Evolutionary conservation across 2,888 invertebrate species (phyloP).

Genomic region (Criorhina ranunculi): DNA sequence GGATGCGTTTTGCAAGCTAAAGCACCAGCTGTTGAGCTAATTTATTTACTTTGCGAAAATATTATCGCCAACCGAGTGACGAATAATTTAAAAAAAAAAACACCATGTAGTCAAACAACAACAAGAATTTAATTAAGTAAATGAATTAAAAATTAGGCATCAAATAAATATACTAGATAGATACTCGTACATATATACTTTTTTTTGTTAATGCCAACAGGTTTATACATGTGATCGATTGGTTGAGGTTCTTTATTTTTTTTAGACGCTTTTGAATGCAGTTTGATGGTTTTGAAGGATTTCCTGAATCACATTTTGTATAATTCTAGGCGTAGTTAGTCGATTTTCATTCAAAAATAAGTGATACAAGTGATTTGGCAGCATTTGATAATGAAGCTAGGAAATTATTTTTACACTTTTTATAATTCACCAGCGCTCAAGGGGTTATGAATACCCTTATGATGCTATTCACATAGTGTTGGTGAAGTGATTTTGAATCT

Average conservation of each 20-base stretch:
- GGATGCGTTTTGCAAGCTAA: conserved; percentile 50
- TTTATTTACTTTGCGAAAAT: conserved; percentile 58
- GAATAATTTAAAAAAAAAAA: conserved; percentile 30
- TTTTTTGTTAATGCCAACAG: conserved; percentile 10
- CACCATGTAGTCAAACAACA: conserved; percentile 10
- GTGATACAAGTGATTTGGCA: too few relatives aligned
- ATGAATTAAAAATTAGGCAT: conserved; percentile 48
- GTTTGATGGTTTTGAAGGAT: conserved; percentile 22
- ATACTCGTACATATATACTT: neutral
- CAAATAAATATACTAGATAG: conserved; percentile 8
- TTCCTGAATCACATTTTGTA: too few relatives aligned
- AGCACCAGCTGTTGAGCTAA: conserved; percentile 54
- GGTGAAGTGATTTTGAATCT: too few relatives aligned
- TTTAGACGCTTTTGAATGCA: conserved; percentile 11
- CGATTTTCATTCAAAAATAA: too few relatives aligned
- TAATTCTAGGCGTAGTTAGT: too few relatives aligned
- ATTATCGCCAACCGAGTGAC: conserved; percentile 50
- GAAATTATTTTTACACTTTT: too few relatives aligned
- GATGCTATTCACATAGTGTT: too few relatives aligned
- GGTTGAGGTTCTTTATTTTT: conserved; percentile 33
- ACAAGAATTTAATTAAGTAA: conserved; percentile 43
- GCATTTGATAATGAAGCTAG: too few relatives aligned
- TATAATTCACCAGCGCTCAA: too few relatives aligned
- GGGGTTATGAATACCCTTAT: too few relatives aligned
- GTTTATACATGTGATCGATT: conserved; percentile 33